phyloP scores from a whole-genome alignment of 2,113 vertebrate species.

The Tachysurus vachellii region DNA sequence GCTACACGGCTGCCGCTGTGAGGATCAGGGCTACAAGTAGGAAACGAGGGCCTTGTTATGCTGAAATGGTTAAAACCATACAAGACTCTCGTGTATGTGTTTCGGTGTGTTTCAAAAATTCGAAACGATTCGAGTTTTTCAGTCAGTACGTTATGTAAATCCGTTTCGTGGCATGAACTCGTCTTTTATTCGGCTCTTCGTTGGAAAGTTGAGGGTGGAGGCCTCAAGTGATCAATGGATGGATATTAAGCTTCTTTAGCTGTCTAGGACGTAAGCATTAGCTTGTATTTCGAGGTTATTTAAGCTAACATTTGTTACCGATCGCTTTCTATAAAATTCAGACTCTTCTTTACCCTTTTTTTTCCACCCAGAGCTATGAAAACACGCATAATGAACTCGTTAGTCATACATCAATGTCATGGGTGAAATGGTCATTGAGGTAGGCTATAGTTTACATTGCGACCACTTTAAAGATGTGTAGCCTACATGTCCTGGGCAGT shows the following conservation, averaged over 20 bases:
- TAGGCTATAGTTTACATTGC: constrained; percentile 13
- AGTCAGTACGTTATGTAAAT: background rate
- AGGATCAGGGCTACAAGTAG: constrained; percentile 24
- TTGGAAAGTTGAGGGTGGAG: constrained; percentile 49
- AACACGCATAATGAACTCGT: constrained; percentile 32
- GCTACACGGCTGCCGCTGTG: constrained; percentile 30
- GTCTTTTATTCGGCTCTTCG: constrained; percentile 8
- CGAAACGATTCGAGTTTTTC: background rate
- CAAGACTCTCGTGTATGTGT: background rate
- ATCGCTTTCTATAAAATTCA: background rate
- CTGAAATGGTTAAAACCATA: constrained; percentile 29
- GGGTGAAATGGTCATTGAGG: constrained; percentile 17
- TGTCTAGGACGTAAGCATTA: background rate
- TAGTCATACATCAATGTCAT: constrained; percentile 42
- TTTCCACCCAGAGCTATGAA: constrained; percentile 22
- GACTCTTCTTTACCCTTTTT: background rate
- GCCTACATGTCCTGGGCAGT: constrained; percentile 6
- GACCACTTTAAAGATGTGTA: constrained; percentile 33
- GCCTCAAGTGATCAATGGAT: constrained; percentile 39
- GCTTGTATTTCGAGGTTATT: background rate
- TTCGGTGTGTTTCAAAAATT: background rate
- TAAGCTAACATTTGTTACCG: background rate
- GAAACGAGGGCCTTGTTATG: constrained; percentile 40
- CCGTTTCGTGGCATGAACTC: constrained; percentile 27
- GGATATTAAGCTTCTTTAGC: constrained; percentile 25